phyloP scores from a whole-genome alignment of 2,113 vertebrate species.

The Boleophthalmus pectinirostris region DNA sequence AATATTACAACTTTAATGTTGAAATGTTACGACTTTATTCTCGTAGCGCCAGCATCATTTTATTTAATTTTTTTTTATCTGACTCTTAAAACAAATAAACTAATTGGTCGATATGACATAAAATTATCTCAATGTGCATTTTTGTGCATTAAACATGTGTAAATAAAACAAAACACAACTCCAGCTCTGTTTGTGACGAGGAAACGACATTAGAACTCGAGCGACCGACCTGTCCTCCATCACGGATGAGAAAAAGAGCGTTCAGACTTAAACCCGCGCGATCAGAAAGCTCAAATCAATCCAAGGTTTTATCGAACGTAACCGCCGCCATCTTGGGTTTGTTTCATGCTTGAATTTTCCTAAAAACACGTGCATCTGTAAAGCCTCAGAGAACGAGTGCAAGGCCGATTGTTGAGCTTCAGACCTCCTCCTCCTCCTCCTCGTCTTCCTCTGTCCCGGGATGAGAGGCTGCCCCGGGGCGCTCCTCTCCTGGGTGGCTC shows the following conservation, averaged over 20 bases:
- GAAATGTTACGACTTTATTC: too few species aligned
- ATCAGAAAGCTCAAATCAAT: not conserved
- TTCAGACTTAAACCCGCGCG: not conserved
- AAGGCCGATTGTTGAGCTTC: not conserved
- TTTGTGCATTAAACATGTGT: too few species aligned
- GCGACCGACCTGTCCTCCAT: too few species aligned
- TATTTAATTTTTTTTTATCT: too few species aligned
- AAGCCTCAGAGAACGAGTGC: not conserved
- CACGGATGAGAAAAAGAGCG: not conserved
- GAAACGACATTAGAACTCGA: too few species aligned
- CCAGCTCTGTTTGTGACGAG: too few species aligned
- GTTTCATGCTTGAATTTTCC: not conserved
- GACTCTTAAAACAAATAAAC: too few species aligned
- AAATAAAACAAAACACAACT: too few species aligned
- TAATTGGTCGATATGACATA: too few species aligned
- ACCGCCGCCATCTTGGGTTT: not conserved
- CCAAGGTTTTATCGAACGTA: not conserved
- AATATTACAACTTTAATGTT: too few species aligned
- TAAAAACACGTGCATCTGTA: not conserved
- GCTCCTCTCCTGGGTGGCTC: slow-evolving; percentile 4
- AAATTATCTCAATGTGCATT: too few species aligned
- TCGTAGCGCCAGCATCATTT: too few species aligned
- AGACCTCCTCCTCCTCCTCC: not conserved
- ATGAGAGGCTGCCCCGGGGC: not conserved
- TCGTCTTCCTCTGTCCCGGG: not conserved